phyloP scores from a whole-genome alignment of 2,797 vertebrate genomes.

The Synaphobranchus kaupii region DNA sequence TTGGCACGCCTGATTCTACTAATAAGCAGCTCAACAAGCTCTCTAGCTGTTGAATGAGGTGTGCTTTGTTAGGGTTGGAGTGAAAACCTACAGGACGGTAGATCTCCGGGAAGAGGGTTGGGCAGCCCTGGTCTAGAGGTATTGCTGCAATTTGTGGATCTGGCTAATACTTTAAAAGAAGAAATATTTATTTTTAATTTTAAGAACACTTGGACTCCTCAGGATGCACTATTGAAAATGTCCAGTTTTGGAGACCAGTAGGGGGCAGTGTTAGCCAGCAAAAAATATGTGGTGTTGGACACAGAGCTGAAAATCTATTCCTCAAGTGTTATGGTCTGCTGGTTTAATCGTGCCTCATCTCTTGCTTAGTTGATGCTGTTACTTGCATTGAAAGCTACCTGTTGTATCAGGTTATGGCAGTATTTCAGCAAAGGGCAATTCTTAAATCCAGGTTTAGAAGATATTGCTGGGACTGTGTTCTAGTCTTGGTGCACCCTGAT shows the following conservation, averaged over 20 bases:
- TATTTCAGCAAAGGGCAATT: neutral
- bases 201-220: neutral
- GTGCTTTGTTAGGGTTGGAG: no score
- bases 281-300: neutral
- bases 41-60: no score
- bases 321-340: neutral
- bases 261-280: conserved; percentile 28
- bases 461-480: no score
- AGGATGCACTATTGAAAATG: neutral
- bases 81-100: no score
- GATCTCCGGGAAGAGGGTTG: no score
- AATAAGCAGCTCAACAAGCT: no score
- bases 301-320: neutral
- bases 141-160: neutral
- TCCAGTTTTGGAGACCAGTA: neutral
- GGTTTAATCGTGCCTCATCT: neutral
- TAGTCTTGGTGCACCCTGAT: no score
- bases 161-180: neutral
- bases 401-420: neutral
- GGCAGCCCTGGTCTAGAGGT: neutral
- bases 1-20: no score
- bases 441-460: neutral
- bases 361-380: neutral
- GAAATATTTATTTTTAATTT: no score
- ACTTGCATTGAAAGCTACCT: neutral